Evolutionary conservation across 2,113 vertebrate genomes (phyloP), one percentile per base, ranked within the genome.

Genomic region (Noturus placidus): DNA sequence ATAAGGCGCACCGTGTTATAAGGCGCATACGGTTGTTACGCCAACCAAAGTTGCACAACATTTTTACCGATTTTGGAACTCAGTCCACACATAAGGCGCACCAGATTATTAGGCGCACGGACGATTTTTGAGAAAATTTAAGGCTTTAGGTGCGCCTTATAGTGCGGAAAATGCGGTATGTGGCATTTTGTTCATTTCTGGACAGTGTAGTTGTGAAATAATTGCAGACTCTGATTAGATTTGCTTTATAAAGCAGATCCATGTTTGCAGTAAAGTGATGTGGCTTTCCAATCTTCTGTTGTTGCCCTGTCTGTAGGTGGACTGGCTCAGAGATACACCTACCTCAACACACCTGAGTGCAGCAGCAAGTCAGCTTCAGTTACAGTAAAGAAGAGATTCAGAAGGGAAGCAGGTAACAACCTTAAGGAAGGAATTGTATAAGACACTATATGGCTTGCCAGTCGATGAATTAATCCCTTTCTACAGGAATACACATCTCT

Each of bases 261-360:
- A 13, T 52, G 8, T 78, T 78, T 54, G 2, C 27, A 54, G 27
- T 2, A 8, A n/a, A 8, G 42, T 54, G 1, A 54, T n/a, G 50
- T 30, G 27, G 13, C 27, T 80, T 57, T 80, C n/a, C 13, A 57
- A 57, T 35, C 33, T 0, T 35, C 54, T 56, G 27, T 0, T 35
- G n/a, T 57, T 56, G n/a, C 27, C 19, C 52, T 38, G 0, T 72
- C 86, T 88, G 2, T 19, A 99, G 98, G 97, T 61, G 98, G 97
- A 78, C 87, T 88, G 7, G 92, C 98, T 83, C 97, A 99, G 91
- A 97, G 96, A 92, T 99, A 99, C 0, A 95, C 94, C 30, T 99
- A 98, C 89, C 96, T 93, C 56, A 94, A 95, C 46, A 88, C 89
- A 84, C 94, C 82, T 20, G 93, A 91, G 46, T 99, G 98, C 52